Evolutionary conservation across 2,888 invertebrate genomes (phyloP).

Genomic region (Aphelenchoides bicaudatus): DNA sequence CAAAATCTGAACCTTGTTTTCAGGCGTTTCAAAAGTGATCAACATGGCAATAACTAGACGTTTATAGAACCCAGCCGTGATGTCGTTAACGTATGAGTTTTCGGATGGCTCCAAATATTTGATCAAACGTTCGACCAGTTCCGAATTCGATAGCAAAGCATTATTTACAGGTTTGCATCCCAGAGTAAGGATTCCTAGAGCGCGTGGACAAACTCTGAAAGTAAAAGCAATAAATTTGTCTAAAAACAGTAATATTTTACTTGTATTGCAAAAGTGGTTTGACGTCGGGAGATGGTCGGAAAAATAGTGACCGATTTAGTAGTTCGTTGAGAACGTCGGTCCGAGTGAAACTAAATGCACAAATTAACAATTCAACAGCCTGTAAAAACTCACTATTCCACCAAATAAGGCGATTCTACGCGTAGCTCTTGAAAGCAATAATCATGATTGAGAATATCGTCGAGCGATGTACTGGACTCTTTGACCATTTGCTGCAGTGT

Average conservation of each 20-base stretch:
- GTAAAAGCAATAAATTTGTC: neutral
- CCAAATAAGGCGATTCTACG: neutral
- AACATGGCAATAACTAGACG: slow-evolving; percentile 1
- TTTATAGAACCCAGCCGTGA: slow-evolving; percentile 15
- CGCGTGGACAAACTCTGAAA: neutral
- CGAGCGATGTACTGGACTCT: neutral
- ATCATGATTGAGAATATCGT: slow-evolving; percentile 5
- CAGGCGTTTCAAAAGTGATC: neutral
- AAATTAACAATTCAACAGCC: neutral
- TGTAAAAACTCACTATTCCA: neutral
- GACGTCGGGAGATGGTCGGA: neutral
- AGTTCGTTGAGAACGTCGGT: slow-evolving; percentile 5
- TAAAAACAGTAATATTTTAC: neutral
- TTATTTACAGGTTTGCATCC: neutral
- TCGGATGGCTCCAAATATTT: neutral
- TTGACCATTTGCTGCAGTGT: neutral
- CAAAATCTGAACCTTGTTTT: slow-evolving; percentile 1
- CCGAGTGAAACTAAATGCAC: neutral
- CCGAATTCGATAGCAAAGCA: slow-evolving; percentile 4
- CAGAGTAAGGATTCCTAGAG: slow-evolving; percentile 9
- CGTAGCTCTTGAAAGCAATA: slow-evolving; percentile 6
- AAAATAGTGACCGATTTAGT: neutral
- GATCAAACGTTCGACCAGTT: neutral
- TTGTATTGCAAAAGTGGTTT: slow-evolving; percentile 6
- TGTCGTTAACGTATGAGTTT: slow-evolving; percentile 10